These are phyloP conservation scores for Misgurnus mizolepis DNA, from an alignment of 2,113 vertebrate genomes.

Conservation along the genomic window DNA sequence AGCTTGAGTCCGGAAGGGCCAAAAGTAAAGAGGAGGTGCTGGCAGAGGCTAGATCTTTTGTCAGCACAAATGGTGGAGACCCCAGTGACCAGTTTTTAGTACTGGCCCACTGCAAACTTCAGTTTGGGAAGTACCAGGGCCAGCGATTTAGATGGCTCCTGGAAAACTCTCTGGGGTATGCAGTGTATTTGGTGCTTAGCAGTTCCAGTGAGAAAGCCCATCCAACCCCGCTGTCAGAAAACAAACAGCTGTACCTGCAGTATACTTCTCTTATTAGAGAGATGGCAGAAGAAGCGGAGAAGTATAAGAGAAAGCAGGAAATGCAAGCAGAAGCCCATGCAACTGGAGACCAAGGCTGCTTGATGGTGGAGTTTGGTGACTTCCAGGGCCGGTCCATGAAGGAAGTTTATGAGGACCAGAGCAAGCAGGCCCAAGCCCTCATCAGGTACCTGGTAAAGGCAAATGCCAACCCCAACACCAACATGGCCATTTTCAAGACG, in stretches of 20 bases:
- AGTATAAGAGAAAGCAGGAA: conserved; percentile 12
- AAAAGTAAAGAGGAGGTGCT: background rate
- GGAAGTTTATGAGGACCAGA: no score
- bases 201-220: background rate
- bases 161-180: background rate
- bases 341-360: background rate
- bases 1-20: conserved; percentile 4
- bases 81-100: no score
- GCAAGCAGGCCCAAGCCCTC: no score
- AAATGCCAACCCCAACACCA: background rate
- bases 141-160: conserved; percentile 7
- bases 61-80: no score
- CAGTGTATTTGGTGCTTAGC: conserved; percentile 16
- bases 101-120: background rate
- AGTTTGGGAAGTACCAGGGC: conserved; percentile 27
- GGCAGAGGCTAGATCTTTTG: no score
- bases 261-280: conserved; percentile 19
- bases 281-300: conserved; percentile 7
- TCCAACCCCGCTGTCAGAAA: background rate
- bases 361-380: no score
- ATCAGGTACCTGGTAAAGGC: no score
- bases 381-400: no score
- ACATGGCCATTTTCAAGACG: conserved; percentile 12
- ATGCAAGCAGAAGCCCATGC: conserved; percentile 11
- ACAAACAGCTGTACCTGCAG: conserved; percentile 12